A percentile compares a stretch with the other conserved stretches of the same genome.
Evolutionary conservation across 2,888 invertebrate genomes (phyloP).

Genomic region (Clanis bilineata): DNA sequence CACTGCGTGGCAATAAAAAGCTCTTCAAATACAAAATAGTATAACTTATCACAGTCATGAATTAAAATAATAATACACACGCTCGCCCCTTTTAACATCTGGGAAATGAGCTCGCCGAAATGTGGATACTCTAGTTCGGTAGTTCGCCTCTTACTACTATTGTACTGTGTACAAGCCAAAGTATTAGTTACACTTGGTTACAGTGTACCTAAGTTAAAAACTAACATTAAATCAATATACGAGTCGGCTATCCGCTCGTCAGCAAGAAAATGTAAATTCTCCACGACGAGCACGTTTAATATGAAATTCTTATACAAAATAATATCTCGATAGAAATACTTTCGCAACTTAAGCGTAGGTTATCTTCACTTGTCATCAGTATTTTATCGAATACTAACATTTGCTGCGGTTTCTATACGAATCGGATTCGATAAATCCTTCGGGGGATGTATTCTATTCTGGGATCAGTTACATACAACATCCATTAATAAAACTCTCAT

Average conservation of each 20-base stretch:
- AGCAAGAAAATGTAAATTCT: not conserved
- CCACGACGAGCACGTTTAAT: not conserved
- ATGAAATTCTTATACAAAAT: constrained; percentile 5
- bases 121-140: no score
- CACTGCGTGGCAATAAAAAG: no score
- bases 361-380: not conserved
- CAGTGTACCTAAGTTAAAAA: no score
- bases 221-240: not conserved
- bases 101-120: no score
- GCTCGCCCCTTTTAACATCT: no score
- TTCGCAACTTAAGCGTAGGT: not conserved
- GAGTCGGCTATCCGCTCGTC: not conserved
- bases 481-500: not conserved
- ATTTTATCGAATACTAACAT: no score
- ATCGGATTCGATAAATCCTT: not conserved
- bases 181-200: no score
- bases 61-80: no score
- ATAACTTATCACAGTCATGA: no score
- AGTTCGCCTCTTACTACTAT: no score
- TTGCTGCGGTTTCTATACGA: not conserved
- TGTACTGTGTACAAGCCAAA: no score
- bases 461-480: not conserved
- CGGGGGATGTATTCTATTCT: not conserved
- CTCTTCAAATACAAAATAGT: no score
- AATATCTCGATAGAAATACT: not conserved